phyloP scores from a whole-genome alignment of 2,888 invertebrate species.

The Andrena bicolor region DNA sequence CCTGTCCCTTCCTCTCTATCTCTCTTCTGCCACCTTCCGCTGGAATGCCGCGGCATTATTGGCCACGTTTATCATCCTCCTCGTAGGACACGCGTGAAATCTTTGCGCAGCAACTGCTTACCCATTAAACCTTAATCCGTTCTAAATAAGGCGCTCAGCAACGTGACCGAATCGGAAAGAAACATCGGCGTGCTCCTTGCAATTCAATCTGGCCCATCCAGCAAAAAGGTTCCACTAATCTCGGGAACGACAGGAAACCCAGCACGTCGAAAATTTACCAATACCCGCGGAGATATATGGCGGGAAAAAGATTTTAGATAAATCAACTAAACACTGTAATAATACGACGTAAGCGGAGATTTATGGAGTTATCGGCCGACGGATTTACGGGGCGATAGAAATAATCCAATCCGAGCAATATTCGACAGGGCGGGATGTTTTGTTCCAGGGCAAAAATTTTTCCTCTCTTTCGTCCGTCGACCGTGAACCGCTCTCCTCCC shows the following conservation, averaged over 20 bases:
- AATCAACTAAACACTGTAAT: conserved; percentile 51
- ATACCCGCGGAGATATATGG: conserved; percentile 1
- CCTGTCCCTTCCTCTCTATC: conserved; percentile 23
- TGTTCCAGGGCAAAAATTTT: conserved; percentile 35
- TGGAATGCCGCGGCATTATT: conserved; percentile 76
- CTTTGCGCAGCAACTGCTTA: conserved; percentile 56
- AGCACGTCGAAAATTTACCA: conserved; percentile 28
- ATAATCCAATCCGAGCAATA: conserved; percentile 64
- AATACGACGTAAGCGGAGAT: conserved; percentile 47
- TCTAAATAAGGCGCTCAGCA: conserved; percentile 21
- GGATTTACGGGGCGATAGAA: conserved; percentile 59
- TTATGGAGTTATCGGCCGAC: conserved; percentile 27
- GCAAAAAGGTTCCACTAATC: conserved; percentile 22
- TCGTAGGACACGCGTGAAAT: conserved; percentile 61
- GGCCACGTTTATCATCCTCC: conserved; percentile 73
- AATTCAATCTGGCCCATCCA: conserved; percentile 21
- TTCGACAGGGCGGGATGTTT: conserved; percentile 56
- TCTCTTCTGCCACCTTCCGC: conserved; percentile 41
- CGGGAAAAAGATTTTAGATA: conserved; percentile 44
- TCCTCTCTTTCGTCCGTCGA: conserved; percentile 7
- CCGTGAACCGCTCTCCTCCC: conserved; percentile 10
- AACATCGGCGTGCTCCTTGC: background rate
- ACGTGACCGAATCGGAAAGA: background rate
- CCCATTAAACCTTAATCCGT: conserved; percentile 9
- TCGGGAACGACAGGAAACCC: background rate